Evolutionary conservation across 2,888 invertebrate genomes (phyloP), one percentile per base, ranked within the genome.

Genomic region (Electrophaes corylata): DNA sequence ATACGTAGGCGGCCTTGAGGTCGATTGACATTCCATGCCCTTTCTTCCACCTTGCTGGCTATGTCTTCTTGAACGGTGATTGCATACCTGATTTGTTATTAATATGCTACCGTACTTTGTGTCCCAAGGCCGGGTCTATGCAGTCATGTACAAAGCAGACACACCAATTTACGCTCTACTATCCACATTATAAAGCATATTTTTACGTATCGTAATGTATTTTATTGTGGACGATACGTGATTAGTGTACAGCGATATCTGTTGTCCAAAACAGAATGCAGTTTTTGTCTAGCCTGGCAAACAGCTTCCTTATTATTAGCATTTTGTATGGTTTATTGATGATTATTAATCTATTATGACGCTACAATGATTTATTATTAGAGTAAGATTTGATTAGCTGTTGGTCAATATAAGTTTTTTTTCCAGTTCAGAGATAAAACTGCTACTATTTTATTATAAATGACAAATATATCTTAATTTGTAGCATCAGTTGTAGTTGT

Each of bases 1-100:
- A 83, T 82, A 81, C 70, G 19, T 65, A 77, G 77, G 26, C 69
- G 83, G 78, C 89, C 88, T 90, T 88, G 86, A 75, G 60, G 57
- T 59, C 75, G 75, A 69, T 79, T 86, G 83, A 83, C 87, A 88
- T 87, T 83, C 86, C 86, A 83, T 88, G 90, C 86, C 89, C 89
- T 91, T 91, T 86, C 86, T 85, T 91, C 90, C 86, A 89, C 90
- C 86, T 88, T 86, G 85, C 82, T 83, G 81, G 71, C 81, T 84
- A 86, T 83, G 83, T 88, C 86, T 88, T 86, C 85, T 79, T 77
- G 82, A 71, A 88, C 86, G 84, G 78, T 79, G 87, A 85, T 83
- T 86, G 89, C 87, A 87, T 88, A 88, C 88, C 71, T 83, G 86
- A 88, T 86, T 76, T 72, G 71, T 79, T 83, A 87, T 89, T 88